phyloP scores from a whole-genome alignment of 30 jellyfish, hydroid and myxozoan species.

The Nemopilema nomurai region DNA sequence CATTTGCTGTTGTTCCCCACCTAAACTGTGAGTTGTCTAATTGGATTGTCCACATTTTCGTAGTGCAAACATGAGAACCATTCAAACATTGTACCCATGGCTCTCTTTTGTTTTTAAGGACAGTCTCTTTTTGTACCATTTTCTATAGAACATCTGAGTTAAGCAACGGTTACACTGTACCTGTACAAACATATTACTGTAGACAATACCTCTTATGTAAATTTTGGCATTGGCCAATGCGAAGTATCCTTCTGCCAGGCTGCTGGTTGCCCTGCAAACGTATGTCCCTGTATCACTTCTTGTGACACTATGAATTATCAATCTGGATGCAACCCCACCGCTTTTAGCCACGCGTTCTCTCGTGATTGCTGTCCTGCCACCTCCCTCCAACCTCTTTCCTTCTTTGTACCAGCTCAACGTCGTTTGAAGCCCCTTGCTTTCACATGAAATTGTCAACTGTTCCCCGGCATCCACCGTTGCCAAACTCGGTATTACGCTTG shows the following conservation, averaged over 20 bases:
- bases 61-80: too few species aligned
- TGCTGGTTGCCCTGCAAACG: conserved; percentile 18
- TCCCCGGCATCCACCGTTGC: neutral
- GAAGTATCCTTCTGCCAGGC: conserved; percentile 7
- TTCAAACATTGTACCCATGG: too few species aligned
- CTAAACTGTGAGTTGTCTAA: too few species aligned
- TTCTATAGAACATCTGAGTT: too few species aligned
- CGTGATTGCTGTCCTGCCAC: neutral
- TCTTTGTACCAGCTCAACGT: conserved; percentile 1
- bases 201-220: conserved; percentile 9
- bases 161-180: too few species aligned
- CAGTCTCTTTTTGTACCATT: too few species aligned
- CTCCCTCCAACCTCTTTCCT: neutral
- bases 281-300: conserved; percentile 23
- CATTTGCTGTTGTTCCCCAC: too few species aligned
- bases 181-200: neutral
- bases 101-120: too few species aligned
- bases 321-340: conserved; percentile 1
- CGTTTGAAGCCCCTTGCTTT: conserved; percentile 23
- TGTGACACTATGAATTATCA: neutral
- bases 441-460: neutral
- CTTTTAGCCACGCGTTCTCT: neutral
- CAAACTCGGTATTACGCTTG: neutral
- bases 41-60: too few species aligned
- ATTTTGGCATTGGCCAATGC: conserved; percentile 27